A percentile compares a stretch with the other conserved stretches of the same genome.
Conservation (phyloP, 2,113 vertebrate genomes). For the Tinamus guttatus region DNA sequence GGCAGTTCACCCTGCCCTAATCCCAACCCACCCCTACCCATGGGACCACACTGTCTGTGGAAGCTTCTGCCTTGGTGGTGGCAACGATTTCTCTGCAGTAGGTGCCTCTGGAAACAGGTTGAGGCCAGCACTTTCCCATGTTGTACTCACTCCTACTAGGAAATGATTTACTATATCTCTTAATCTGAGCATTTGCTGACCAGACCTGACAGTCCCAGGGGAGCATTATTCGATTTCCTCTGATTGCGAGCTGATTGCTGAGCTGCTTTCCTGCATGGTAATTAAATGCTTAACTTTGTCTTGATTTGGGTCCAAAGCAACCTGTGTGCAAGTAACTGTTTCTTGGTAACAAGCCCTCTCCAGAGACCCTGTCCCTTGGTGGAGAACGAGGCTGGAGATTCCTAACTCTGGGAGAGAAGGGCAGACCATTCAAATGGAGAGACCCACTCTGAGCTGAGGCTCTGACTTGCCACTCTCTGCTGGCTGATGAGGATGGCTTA, state of each 20-base stretch:
- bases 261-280: constrained; percentile 64
- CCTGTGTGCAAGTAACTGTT: background rate
- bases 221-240: constrained; percentile 75
- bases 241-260: constrained; percentile 38
- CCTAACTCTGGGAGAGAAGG: background rate
- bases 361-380: background rate
- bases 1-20: background rate
- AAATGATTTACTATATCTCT: background rate
- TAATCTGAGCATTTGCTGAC: background rate
- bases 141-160: background rate
- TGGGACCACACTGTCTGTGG: accelerated
- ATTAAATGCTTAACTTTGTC: constrained; percentile 76
- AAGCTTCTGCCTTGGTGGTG: background rate
- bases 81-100: accelerated
- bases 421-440: background rate
- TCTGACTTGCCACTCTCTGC: background rate
- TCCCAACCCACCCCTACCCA: background rate
- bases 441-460: background rate
- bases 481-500: accelerated
- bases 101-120: background rate
- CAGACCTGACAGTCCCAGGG: constrained; percentile 31
- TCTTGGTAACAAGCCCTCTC: background rate
- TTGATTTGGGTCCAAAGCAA: constrained; percentile 69
- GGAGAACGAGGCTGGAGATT: background rate
- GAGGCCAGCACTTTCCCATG: background rate